Base-by-base conservation (phyloP, 2,113 vertebrate species). In the Cyrtonyx montezumae region DNA sequence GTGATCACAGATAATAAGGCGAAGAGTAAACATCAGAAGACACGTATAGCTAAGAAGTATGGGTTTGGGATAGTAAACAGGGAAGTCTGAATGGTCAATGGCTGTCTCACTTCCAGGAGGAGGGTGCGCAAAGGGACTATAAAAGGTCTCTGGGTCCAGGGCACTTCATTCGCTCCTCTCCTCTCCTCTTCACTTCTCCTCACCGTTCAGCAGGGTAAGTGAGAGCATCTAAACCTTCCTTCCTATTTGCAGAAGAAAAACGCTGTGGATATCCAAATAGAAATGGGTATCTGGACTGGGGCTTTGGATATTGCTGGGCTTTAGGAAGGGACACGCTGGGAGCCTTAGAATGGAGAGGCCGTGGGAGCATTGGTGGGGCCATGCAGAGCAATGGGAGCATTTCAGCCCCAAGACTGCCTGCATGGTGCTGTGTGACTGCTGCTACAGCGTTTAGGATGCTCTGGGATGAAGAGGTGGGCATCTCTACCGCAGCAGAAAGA, bases 71-170 rank as follows among this genome's bases (percentile, higher is more conserved):
- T 78, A 59, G 25, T 91, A 58, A 95, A 59, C 34, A 94, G 93
- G 49, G 76, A 62, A 42, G 34, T 36, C 63, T 18, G 48, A 85
- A 96, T 96, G 79, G 95, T 46, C 85, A 5, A 32, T 40, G 82
- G 34, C 73, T 96, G 96, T 96, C 96, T 96, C 96, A 96, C 61
- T 96, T 96, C 96, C 95, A 94, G 85, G 65, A 82, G 88, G 90
- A 88, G 83, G 92, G 83, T 53, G 65, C 32, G 32, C 1, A 0
- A 53, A 53, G 51, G 46, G 85, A 26, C 49, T 95, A 96, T 96
- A 96, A 96, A 96, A 96, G 66, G 28, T 42, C 76, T 83, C 68
- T 13, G 2, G 46, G 76, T 43, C 88, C 68, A 68, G 83, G 46
- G 83, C 14, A 1, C 59, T 91, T 91, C 94, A 96, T 91, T 96